Conservation (phyloP, 1,140 invertebrate species). For the Drosophila parvula region DNA sequence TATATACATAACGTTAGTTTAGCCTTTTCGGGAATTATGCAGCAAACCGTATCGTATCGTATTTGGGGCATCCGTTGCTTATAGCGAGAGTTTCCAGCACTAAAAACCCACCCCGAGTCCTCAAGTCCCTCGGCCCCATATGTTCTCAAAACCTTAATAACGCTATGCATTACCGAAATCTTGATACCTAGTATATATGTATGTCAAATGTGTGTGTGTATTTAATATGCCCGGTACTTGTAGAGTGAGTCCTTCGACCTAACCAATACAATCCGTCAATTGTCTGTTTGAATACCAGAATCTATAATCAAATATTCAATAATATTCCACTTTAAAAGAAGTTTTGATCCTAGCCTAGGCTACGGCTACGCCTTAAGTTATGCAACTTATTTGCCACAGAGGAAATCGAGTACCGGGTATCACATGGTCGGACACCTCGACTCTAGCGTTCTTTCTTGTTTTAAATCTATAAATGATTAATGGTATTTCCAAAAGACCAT, state of each 20-base stretch:
- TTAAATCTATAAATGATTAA: conserved; percentile 78
- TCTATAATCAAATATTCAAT: not conserved
- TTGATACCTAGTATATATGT: conserved; percentile 78
- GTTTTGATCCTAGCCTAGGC: not conserved
- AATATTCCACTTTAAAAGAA: not conserved
- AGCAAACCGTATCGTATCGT: conserved; percentile 25
- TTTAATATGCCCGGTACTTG: conserved; percentile 50
- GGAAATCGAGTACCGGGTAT: conserved; percentile 19
- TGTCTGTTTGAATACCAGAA: not conserved
- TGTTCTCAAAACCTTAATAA: conserved; percentile 68
- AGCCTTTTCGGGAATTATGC: conserved; percentile 48
- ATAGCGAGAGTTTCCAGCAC: conserved; percentile 58
- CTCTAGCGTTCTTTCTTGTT: conserved; percentile 38
- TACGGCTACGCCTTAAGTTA: conserved; percentile 2
- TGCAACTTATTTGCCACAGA: not conserved
- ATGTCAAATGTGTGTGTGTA: conserved; percentile 76
- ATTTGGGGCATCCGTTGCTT: conserved; percentile 52
- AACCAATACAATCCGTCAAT: conserved; percentile 7
- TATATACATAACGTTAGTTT: conserved; percentile 57
- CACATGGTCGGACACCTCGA: conserved; percentile 10
- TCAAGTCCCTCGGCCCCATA: conserved; percentile 15
- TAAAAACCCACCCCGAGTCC: conserved; percentile 7
- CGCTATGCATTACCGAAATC: conserved; percentile 74
- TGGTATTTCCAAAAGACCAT: conserved; percentile 84
- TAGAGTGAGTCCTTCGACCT: not conserved